Conservation (phyloP, 2,113 vertebrate genomes). For the Ctenomys sociabilis region DNA sequence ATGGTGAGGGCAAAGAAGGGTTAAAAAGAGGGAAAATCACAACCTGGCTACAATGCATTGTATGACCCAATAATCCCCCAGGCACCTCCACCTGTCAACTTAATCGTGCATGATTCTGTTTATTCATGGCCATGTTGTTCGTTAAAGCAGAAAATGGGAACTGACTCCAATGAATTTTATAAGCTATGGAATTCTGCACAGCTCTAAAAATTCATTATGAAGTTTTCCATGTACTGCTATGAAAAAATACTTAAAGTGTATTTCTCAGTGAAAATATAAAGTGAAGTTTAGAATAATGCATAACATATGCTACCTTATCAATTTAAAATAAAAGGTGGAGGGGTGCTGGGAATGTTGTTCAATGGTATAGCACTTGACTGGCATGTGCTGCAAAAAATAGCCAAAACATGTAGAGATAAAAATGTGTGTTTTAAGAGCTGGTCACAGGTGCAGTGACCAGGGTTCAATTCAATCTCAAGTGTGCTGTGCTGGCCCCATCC, state of each 20-base stretch:
- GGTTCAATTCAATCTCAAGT: too few relatives aligned
- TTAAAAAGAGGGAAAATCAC: conserved; percentile 5
- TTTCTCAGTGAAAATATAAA: neutral
- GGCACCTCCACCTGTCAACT: rapidly evolving
- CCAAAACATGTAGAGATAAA: neutral
- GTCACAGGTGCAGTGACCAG: too few relatives aligned
- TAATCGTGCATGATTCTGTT: rapidly evolving
- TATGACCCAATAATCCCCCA: neutral
- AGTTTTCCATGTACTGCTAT: neutral
- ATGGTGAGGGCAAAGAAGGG: conserved; percentile 19
- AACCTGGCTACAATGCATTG: neutral
- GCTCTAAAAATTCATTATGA: neutral
- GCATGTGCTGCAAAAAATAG: neutral
- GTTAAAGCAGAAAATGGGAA: neutral
- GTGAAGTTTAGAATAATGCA: neutral
- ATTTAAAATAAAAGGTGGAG: neutral
- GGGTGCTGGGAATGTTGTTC: too few relatives aligned
- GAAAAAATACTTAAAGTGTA: neutral
- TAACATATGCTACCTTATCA: neutral
- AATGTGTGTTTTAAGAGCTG: neutral
- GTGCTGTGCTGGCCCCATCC: too few relatives aligned
- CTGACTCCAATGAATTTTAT: neutral
- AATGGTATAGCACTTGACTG: neutral
- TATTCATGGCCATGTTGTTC: too few relatives aligned
- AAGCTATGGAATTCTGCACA: neutral